Evolutionary conservation across 2,888 invertebrate species (phyloP).

Genomic region (Diarsia mendica): DNA sequence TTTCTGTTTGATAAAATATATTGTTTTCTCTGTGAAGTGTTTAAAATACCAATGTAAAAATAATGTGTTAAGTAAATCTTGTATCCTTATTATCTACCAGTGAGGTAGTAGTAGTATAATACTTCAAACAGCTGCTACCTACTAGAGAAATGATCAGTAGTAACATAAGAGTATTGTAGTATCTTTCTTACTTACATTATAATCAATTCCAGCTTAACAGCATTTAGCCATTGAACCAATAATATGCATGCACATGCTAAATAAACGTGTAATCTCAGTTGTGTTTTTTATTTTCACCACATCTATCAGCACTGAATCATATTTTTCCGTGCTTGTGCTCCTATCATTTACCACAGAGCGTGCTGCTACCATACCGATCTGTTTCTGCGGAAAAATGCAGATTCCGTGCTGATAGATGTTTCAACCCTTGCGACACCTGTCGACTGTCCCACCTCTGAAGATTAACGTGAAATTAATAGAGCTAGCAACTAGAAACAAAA

Average conservation of each 20-base stretch:
- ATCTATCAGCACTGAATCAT: background rate
- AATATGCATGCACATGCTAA: slow-evolving; percentile 58
- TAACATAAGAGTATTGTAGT: slow-evolving; percentile 9
- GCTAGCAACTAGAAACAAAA: too few relatives aligned
- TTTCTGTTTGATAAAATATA: slow-evolving; percentile 19
- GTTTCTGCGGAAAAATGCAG: background rate
- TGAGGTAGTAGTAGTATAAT: slow-evolving; percentile 4
- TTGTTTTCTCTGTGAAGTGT: slow-evolving; percentile 24
- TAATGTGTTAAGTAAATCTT: slow-evolving; percentile 3
- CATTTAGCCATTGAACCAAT: slow-evolving; percentile 46
- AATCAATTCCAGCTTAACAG: slow-evolving; percentile 56
- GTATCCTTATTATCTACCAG: slow-evolving; percentile 2
- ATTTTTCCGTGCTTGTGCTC: background rate
- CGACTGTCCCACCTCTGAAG: too few relatives aligned
- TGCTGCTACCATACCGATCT: background rate
- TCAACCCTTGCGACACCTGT: too few relatives aligned
- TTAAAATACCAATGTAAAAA: background rate
- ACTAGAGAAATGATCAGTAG: slow-evolving; percentile 12
- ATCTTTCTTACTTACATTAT: slow-evolving; percentile 47
- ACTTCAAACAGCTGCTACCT: slow-evolving; percentile 10
- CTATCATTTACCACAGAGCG: background rate
- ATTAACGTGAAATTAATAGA: too few relatives aligned
- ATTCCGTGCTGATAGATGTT: background rate
- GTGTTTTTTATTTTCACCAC: slow-evolving; percentile 39
- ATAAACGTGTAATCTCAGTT: slow-evolving; percentile 66